phyloP scores from a whole-genome alignment of 2,797 vertebrate genomes.

The Selene dorsalis region DNA sequence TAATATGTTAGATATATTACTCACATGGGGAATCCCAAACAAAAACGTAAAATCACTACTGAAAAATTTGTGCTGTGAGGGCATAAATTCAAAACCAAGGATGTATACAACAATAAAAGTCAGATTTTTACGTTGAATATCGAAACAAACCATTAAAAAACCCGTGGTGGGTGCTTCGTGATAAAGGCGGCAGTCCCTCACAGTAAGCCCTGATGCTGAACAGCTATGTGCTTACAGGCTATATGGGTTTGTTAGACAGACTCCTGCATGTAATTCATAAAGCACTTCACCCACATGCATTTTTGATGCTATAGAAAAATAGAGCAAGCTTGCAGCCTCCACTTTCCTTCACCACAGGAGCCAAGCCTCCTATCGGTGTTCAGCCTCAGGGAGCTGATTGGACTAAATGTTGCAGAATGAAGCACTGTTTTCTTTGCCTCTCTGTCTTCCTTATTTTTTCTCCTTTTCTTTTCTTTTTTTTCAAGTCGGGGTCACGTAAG shows the following conservation, averaged over 20 bases:
- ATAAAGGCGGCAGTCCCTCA: slow-evolving; percentile 26
- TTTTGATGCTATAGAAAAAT: slow-evolving; percentile 80
- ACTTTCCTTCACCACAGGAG: slow-evolving; percentile 71
- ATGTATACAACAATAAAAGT: not conserved
- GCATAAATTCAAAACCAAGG: not conserved
- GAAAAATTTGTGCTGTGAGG: not conserved
- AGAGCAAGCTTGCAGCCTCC: slow-evolving; percentile 70
- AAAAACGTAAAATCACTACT: slow-evolving; percentile 1
- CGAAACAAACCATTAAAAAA: slow-evolving; percentile 21
- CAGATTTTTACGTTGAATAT: not conserved
- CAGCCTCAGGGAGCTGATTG: slow-evolving; percentile 80
- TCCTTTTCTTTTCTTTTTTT: slow-evolving; percentile 37
- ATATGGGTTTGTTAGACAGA: slow-evolving; percentile 39
- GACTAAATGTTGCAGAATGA: slow-evolving; percentile 79
- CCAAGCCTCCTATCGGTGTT: slow-evolving; percentile 60
- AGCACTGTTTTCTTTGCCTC: slow-evolving; percentile 58
- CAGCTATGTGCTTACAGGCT: slow-evolving; percentile 32
- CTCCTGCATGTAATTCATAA: slow-evolving; percentile 68
- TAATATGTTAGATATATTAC: not conserved
- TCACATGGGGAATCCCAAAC: slow-evolving; percentile 6
- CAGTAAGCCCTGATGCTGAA: slow-evolving; percentile 20
- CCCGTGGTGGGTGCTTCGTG: not conserved
- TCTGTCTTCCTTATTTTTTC: slow-evolving; percentile 52
- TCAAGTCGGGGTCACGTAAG: slow-evolving; percentile 50
- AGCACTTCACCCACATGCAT: slow-evolving; percentile 75